A percentile compares a stretch with the other conserved stretches of the same genome.
Conservation (phyloP, 2,113 vertebrate genomes). For the Chlamydotis undulata region DNA sequence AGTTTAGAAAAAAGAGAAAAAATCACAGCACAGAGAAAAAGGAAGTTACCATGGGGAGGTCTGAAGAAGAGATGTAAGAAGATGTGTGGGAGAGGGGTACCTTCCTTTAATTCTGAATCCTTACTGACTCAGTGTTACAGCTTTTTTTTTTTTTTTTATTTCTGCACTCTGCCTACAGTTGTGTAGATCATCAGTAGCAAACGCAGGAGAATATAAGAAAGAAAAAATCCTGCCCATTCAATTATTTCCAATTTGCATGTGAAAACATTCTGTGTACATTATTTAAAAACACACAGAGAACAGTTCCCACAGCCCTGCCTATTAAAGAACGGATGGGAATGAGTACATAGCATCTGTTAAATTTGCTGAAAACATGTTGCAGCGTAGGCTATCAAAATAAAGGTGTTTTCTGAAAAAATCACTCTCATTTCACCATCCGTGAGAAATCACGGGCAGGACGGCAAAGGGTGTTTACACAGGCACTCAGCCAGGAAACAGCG, state of each 20-base stretch:
- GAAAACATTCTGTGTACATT: not conserved
- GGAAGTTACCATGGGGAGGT: not conserved
- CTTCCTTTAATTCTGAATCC: not conserved
- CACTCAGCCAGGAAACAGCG: conserved; percentile 42
- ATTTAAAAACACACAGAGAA: not conserved
- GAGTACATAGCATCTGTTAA: not conserved
- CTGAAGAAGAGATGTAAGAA: not conserved
- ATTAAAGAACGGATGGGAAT: not conserved
- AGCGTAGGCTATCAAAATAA: not conserved
- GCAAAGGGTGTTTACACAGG: conserved; percentile 60
- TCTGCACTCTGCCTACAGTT: not conserved
- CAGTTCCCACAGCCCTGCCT: not conserved
- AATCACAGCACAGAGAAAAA: not conserved
- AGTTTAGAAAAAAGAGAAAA: not conserved
- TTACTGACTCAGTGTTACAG: not conserved
- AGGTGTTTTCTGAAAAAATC: conserved; percentile 5
- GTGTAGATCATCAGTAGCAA: not conserved
- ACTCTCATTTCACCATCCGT: not conserved
- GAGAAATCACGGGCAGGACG: conserved; percentile 47
- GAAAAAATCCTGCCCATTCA: not conserved
- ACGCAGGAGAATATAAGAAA: not conserved
- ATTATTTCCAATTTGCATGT: not conserved
- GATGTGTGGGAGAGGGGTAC: not conserved
- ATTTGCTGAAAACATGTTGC: not conserved
- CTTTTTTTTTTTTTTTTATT: not conserved